These are phyloP conservation scores for Plecotus auritus DNA, from an alignment of 2,113 vertebrate species.

Conservation along the genomic window DNA sequence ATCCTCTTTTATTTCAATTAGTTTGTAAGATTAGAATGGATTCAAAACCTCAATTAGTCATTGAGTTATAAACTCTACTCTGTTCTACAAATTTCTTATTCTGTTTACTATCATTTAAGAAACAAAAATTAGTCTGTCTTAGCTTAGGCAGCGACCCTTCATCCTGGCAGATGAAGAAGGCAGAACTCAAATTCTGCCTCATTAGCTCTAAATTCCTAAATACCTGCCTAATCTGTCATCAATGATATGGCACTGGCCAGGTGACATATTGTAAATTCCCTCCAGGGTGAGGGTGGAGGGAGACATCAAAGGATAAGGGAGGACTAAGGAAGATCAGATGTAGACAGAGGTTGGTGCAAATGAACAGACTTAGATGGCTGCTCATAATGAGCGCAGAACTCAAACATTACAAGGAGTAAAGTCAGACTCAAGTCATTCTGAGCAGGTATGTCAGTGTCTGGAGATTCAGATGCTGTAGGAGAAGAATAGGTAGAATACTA, in stretches of 20 bases:
- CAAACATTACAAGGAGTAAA: neutral
- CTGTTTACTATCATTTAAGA: slow-evolving; percentile 3
- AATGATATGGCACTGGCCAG: neutral
- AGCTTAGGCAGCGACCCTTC: neutral
- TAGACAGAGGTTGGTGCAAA: neutral
- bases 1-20: slow-evolving; percentile 40
- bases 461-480: neutral
- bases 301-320: neutral
- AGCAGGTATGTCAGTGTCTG: neutral
- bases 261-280: neutral
- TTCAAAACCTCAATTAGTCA: slow-evolving; percentile 15
- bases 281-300: neutral
- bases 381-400: neutral
- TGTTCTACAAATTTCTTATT: neutral
- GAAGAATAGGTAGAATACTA: neutral
- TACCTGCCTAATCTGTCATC: neutral
- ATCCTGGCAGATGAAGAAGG: neutral
- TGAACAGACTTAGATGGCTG: neutral
- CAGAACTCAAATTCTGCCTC: neutral
- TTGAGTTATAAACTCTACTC: neutral
- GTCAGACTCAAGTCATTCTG: neutral
- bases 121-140: neutral
- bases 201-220: neutral
- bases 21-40: neutral
- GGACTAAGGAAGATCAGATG: neutral